Conservation (phyloP, 2,888 invertebrate genomes). For the Cephus pygmeus region DNA sequence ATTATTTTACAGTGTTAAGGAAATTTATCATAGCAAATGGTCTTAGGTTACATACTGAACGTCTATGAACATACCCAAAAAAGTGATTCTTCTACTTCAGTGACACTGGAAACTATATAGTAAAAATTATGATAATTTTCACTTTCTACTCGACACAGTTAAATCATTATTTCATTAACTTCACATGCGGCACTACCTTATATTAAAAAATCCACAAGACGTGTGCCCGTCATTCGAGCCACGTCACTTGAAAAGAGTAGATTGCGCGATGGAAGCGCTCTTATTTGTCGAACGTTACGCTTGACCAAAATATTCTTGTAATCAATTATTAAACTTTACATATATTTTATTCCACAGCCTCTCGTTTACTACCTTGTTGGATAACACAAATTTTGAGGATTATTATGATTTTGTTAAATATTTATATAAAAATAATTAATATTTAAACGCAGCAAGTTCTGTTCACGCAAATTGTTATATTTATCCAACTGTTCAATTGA, state of each 20-base stretch:
- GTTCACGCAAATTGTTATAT: not conserved
- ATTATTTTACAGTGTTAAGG: not conserved
- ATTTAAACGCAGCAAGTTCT: not conserved
- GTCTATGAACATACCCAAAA: constrained; percentile 7
- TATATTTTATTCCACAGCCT: not conserved
- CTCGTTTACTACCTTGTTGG: not conserved
- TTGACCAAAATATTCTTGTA: not conserved
- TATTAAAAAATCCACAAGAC: constrained; percentile 1
- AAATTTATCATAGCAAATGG: not conserved
- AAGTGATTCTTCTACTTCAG: not conserved
- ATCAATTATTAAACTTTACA: not conserved
- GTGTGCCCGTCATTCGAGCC: constrained; percentile 45
- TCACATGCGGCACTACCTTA: constrained; percentile 1
- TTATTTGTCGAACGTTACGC: not conserved
- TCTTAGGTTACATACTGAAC: not conserved
- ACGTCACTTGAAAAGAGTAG: constrained; percentile 41
- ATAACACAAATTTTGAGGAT: not conserved
- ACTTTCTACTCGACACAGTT: not conserved
- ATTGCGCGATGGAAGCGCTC: not conserved
- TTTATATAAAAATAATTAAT: not conserved
- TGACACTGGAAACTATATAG: not conserved
- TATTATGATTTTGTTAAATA: not conserved
- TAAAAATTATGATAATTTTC: not conserved
- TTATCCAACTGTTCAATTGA: not conserved
- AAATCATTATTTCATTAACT: constrained; percentile 11